Percentiles rank a stretch among this genome's conserved stretches.
These are phyloP conservation scores for Spheniscus mendiculus DNA, from an alignment of 2,113 vertebrate species.

Conservation along the genomic window DNA sequence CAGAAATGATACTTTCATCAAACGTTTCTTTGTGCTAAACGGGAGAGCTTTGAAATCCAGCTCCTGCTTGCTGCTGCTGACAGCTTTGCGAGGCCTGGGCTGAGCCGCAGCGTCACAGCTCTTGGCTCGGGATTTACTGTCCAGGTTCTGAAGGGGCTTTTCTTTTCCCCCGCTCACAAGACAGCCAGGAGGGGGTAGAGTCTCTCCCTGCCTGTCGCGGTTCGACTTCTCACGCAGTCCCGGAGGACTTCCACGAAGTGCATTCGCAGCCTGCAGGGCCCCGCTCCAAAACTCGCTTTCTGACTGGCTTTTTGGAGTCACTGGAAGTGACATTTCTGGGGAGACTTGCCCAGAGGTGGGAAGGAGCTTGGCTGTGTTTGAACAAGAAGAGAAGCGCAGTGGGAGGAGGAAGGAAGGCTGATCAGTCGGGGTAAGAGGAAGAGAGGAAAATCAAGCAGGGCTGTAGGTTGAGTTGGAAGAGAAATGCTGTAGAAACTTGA, in stretches of 20 bases:
- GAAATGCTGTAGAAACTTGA: background rate
- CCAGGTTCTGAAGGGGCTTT: background rate
- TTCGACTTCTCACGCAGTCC: accelerated
- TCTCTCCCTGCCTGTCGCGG: accelerated
- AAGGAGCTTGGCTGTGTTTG: background rate
- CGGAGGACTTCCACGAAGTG: background rate
- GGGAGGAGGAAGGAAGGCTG: background rate
- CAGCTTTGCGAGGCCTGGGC: background rate
- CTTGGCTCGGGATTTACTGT: accelerated
- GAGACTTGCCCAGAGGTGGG: background rate
- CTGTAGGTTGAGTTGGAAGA: background rate
- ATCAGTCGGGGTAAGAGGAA: background rate
- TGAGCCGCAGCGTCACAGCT: background rate
- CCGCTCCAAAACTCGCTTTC: background rate
- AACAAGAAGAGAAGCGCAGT: background rate
- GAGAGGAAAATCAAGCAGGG: background rate
- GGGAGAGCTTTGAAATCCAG: background rate
- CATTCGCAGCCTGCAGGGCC: background rate
- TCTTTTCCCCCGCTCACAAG: background rate
- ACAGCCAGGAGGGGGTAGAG: background rate
- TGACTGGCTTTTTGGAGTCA: background rate
- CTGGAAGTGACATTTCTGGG: background rate
- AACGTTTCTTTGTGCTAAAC: background rate
- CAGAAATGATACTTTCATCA: background rate
- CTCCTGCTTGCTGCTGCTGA: background rate